A percentile compares a stretch with the other conserved stretches of the same genome.
phyloP scores from a whole-genome alignment of 2,888 invertebrate species.

The Nebria brevicollis region DNA sequence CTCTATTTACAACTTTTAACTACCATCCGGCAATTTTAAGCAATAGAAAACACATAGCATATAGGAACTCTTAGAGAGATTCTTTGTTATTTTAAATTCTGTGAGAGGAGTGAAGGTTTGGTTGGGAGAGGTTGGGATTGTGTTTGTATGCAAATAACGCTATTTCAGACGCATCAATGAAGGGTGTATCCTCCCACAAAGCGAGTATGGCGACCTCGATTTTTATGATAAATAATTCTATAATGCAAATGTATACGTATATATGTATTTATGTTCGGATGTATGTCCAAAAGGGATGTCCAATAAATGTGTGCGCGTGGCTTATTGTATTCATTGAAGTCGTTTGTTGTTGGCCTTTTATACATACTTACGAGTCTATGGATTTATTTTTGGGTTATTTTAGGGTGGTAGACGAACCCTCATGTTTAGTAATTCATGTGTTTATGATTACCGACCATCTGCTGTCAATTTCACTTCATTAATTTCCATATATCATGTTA shows the following conservation, averaged over 20 bases:
- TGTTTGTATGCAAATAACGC: conserved; percentile 42
- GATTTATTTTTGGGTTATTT: neutral
- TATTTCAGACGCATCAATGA: conserved; percentile 35
- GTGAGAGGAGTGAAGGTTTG: neutral
- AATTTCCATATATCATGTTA: conserved; percentile 9
- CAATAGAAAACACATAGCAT: no score
- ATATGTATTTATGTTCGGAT: conserved; percentile 13
- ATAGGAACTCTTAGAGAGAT: no score
- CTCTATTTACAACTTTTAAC: no score
- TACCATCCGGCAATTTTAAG: no score
- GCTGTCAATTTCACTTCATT: conserved; percentile 20
- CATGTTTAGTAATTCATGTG: conserved; percentile 24
- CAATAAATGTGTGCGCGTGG: conserved; percentile 4
- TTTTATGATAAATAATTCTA: conserved; percentile 41
- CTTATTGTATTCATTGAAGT: neutral
- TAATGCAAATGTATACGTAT: conserved; percentile 23
- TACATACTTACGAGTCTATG: neutral
- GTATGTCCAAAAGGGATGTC: conserved; percentile 21
- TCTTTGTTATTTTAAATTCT: no score
- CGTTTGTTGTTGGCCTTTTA: neutral
- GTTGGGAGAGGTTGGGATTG: conserved; percentile 17
- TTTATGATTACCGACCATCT: conserved; percentile 33
- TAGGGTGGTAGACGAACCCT: neutral
- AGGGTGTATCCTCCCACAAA: conserved; percentile 37
- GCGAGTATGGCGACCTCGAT: conserved; percentile 24